phyloP scores from a whole-genome alignment of 2,888 invertebrate species.

The Drosophila longiperda region DNA sequence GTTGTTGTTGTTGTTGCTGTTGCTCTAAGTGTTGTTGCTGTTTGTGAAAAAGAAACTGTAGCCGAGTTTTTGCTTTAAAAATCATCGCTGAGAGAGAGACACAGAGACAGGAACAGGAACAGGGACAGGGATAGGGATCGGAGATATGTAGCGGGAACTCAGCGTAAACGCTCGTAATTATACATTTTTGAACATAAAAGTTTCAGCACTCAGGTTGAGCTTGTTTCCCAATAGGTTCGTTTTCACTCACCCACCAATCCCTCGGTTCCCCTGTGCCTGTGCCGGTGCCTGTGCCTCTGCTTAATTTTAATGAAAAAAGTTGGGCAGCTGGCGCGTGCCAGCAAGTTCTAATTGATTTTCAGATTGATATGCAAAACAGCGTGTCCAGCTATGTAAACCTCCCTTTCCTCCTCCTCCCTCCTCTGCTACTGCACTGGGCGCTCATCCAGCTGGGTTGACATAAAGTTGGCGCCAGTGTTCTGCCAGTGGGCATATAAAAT shows the following conservation, averaged over 20 bases:
- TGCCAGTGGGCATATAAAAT: slow-evolving; percentile 63
- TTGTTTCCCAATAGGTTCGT: slow-evolving; percentile 22
- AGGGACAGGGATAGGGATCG: background rate
- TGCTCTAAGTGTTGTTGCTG: slow-evolving; percentile 26
- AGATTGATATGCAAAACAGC: slow-evolving; percentile 80
- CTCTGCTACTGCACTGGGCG: background rate
- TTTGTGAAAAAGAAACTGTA: slow-evolving; percentile 53
- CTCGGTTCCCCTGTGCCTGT: background rate
- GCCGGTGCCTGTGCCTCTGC: slow-evolving; percentile 22
- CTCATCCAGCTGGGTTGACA: slow-evolving; percentile 56
- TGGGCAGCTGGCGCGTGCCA: slow-evolving; percentile 61
- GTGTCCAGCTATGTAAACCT: slow-evolving; percentile 41
- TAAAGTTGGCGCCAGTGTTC: slow-evolving; percentile 37
- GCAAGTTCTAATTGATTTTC: slow-evolving; percentile 80
- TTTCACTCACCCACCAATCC: background rate
- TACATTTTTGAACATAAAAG: slow-evolving; percentile 67
- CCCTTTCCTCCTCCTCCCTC: background rate
- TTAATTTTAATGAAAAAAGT: slow-evolving; percentile 75
- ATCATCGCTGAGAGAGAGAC: background rate
- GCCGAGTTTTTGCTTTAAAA: slow-evolving; percentile 37
- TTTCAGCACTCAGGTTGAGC: slow-evolving; percentile 49
- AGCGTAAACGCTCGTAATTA: slow-evolving; percentile 73
- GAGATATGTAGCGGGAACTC: slow-evolving; percentile 28
- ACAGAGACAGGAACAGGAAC: background rate
- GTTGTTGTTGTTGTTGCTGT: slow-evolving; percentile 26